phyloP scores from a whole-genome alignment of 2,888 invertebrate species.

The Oasisia sp. region DNA sequence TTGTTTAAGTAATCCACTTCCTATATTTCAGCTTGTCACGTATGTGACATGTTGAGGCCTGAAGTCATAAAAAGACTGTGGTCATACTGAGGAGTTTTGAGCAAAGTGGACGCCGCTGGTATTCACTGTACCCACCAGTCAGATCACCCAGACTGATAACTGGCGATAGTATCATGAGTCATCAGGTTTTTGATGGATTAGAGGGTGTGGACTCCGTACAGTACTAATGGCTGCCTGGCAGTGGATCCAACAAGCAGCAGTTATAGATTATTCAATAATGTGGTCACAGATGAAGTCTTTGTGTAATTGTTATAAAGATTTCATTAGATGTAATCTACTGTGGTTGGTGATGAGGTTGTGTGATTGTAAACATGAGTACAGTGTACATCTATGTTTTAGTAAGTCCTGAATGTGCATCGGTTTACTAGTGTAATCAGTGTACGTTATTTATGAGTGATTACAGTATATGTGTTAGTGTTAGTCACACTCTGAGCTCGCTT shows the following conservation, averaged over 20 bases:
- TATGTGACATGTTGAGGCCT: neutral
- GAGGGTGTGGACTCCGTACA: neutral
- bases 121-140: neutral
- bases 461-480: neutral
- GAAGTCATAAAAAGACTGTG: neutral
- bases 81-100: neutral
- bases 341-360: too few species aligned
- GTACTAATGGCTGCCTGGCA: neutral
- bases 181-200: neutral
- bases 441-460: neutral
- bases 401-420: neutral
- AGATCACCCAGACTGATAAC: neutral
- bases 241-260: neutral
- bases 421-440: neutral
- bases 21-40: neutral
- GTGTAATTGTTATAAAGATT: too few species aligned
- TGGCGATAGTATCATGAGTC: neutral
- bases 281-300: too few species aligned
- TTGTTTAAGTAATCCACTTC: too few species aligned
- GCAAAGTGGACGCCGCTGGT: neutral
- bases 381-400: neutral
- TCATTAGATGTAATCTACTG: too few species aligned
- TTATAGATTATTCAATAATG: neutral
- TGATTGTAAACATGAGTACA: neutral
- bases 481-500: neutral